Base-by-base conservation (phyloP, 2,113 vertebrate species). In the Protomyctophum bolini region DNA sequence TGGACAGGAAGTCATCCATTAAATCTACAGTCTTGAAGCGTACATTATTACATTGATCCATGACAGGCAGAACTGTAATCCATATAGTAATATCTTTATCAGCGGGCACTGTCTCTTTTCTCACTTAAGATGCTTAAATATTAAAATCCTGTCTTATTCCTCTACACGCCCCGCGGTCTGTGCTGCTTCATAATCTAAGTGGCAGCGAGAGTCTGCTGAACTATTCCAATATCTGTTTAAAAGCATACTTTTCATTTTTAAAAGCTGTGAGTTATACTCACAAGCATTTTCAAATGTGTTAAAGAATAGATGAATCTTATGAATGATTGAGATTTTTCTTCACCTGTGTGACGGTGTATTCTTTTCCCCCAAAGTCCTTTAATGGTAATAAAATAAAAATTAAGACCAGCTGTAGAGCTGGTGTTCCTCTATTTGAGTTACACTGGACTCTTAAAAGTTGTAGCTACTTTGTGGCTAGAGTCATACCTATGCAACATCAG, bases 1-100 rank as follows among this genome's bases (percentile, higher is more conserved):
- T 91, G 87, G 93, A 94, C 93, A 93, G 93, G 93, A 93, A 92
- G 92, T 91, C 83, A 86, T 93, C 87, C 77, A 90, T 92, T 93
- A 92, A 88, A 91, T 80, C 83, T 75, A 76, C 83, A 81, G 82
- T 85, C 78, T 83, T 63, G 83, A 89, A 78, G 68, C 73, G 84
- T 80, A 74, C 90, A 88, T 88, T 91, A 86, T 86, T 80, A 84
- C 87, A 76, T 83, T 83, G 90, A 92, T 90, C 88, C 83, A 79
- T 62, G 92, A 92, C 91, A 89, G 90, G 83, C 83, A 91, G 91
- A 91, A 93, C 86, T 82, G 91, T 90, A 87, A 89, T 91, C 80
- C 57, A 92, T 91, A 91, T 88, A 62, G 85, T 87, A 82, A 91
- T 89, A 87, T 84, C 87, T 90, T 85, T 79, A 73, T 81, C 87